These are phyloP conservation scores for Drosophila colorata DNA, from an alignment of 2,888 invertebrate genomes.

Conservation along the genomic window DNA sequence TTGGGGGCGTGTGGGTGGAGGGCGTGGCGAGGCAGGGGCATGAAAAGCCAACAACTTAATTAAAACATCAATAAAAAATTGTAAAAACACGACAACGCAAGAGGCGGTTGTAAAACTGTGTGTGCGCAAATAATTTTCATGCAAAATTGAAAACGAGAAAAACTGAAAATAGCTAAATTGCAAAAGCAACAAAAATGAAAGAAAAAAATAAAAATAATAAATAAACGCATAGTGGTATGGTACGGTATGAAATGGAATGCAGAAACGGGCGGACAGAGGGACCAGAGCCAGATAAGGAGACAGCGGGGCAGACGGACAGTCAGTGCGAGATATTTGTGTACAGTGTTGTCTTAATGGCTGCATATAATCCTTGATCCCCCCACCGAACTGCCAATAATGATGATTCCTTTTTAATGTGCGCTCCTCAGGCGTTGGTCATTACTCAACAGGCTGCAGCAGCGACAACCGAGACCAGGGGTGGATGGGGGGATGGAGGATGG, in stretches of 20 bases:
- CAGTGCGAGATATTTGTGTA: constrained; percentile 49
- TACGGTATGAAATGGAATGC: constrained; percentile 50
- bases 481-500: not conserved
- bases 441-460: constrained; percentile 46
- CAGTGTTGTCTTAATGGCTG: constrained; percentile 58
- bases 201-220: constrained; percentile 37
- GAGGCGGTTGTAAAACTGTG: constrained; percentile 46
- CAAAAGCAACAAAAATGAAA: constrained; percentile 8
- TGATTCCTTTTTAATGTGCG: constrained; percentile 83
- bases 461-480: too few relatives aligned
- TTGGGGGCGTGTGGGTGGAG: not conserved
- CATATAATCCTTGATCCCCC: constrained; percentile 63
- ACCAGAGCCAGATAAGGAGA: constrained; percentile 5
- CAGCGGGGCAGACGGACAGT: constrained; percentile 7
- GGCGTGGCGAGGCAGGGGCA: not conserved
- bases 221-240: constrained; percentile 40
- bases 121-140: constrained; percentile 55
- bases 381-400: constrained; percentile 80
- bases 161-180: constrained; percentile 56
- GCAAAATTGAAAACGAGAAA: constrained; percentile 57
- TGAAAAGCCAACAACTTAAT: constrained; percentile 71
- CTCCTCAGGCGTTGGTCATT: constrained; percentile 75
- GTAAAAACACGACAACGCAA: constrained; percentile 59
- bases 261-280: constrained; percentile 20
- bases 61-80: constrained; percentile 80